Evolutionary conservation across 2,797 vertebrate genomes (phyloP).

Genomic region (Distichodus sexfasciatus): DNA sequence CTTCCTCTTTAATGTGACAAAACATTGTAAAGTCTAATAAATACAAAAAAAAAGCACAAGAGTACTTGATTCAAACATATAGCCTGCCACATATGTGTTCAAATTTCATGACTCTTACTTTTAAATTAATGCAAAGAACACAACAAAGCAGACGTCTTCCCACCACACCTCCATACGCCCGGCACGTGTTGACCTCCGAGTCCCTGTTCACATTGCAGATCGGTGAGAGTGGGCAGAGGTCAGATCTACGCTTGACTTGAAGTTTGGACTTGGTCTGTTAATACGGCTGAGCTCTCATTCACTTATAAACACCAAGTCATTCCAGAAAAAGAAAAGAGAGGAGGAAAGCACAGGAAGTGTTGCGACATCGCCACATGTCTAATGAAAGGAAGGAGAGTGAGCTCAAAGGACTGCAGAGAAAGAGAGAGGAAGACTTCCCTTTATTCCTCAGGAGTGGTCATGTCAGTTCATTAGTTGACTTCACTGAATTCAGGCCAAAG

Average conservation of each 20-base stretch:
- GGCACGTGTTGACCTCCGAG: constrained; percentile 59
- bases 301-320: constrained; percentile 67
- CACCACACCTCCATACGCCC: constrained; percentile 17
- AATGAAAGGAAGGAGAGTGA: constrained; percentile 17
- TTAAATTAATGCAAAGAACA: too few relatives aligned
- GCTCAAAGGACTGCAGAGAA: constrained; percentile 36
- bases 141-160: too few relatives aligned
- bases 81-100: too few relatives aligned
- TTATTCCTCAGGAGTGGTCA: constrained; percentile 21
- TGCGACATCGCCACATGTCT: constrained; percentile 13
- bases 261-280: constrained; percentile 62
- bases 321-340: constrained; percentile 43
- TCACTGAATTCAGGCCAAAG: constrained; percentile 58
- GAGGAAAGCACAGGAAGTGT: too few relatives aligned
- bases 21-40: too few relatives aligned
- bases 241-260: constrained; percentile 53
- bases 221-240: constrained; percentile 50
- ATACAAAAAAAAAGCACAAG: too few relatives aligned
- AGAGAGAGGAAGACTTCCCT: neutral
- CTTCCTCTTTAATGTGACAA: too few relatives aligned
- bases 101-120: too few relatives aligned
- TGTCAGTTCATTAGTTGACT: constrained; percentile 49
- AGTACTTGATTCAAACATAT: too few relatives aligned
- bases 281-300: constrained; percentile 60
- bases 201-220: constrained; percentile 25